Evolutionary conservation across 2,797 vertebrate genomes (phyloP), one percentile per base, ranked within the genome.

Genomic region (Siniperca obscura): DNA sequence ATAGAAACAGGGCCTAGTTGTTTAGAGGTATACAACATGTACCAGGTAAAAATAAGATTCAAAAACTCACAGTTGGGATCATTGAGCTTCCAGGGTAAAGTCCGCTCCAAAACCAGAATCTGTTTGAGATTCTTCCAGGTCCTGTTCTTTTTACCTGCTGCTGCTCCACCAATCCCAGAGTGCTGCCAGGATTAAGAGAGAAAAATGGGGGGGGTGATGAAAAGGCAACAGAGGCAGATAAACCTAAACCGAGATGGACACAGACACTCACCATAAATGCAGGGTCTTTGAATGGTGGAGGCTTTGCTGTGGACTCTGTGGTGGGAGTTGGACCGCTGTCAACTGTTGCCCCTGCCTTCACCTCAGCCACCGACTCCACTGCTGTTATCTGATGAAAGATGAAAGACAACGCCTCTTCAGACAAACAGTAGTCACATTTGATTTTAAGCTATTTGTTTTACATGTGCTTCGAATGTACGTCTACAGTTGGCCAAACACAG

Each of bases 121-220:
- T 99, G 98, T 94, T 99, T 99, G 78, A 99, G 97, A 92, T 99
- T 99, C 94, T 99, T 99, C 98, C 98, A 99, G 81, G 98, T 98
- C 91, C 98, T 95, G 85, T 98, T 99, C 95, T 99, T 99, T 93
- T 99, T 99, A 88, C 98, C 98, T 81, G 98, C 98, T 78, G 97
- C 97, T 75, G 97, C 98, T 56, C 98, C 98, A 70, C 98, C 98
- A 52, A 99, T 98, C 83, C 97, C 97, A 0, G 98, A 99, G 90
- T 99, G 98, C 98, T 99, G 83, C 65, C 88, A 83, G 81, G 57
- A 64, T 53, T 16, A 46, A 72, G 17, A 27, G 7, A 55, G 17
- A 27, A 21, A n/a, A 46, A 60, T 57, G 9, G 4, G 21, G 14
- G 19, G 16, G 22, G 13, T 65, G 12, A 83, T 27, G 0, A 4